Evolutionary conservation across 2,888 invertebrate species (phyloP).

Genomic region (Cyaniris semiargus): DNA sequence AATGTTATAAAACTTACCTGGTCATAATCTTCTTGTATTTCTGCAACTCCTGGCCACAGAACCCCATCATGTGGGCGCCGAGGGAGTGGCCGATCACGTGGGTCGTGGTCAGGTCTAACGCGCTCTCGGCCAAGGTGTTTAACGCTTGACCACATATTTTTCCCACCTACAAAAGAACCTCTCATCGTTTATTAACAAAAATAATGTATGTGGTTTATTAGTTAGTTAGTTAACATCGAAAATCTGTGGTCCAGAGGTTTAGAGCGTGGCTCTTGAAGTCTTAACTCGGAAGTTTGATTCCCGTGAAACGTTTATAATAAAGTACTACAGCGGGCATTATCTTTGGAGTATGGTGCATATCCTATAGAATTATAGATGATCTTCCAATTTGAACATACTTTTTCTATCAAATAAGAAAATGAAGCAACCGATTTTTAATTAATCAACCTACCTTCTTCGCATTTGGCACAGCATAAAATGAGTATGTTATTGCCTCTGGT

Average conservation of each 20-base stretch:
- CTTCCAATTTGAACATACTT: neutral
- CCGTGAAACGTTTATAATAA: too few species aligned
- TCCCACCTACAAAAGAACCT: too few species aligned
- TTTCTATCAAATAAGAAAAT: neutral
- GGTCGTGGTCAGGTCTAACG: neutral
- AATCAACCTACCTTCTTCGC: neutral
- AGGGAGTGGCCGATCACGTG: neutral
- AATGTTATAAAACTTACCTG: neutral
- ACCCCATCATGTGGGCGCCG: neutral
- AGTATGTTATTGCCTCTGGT: neutral
- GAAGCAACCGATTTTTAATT: neutral
- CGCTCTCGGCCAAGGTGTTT: neutral
- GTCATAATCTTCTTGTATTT: neutral
- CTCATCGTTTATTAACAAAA: too few species aligned
- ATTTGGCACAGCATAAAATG: conserved; percentile 8
- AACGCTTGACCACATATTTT: neutral
- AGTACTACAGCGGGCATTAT: too few species aligned
- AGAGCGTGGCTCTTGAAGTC: neutral
- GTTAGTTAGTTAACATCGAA: neutral
- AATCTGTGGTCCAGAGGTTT: neutral
- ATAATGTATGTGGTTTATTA: too few species aligned
- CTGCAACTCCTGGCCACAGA: neutral
- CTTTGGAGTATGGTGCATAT: too few species aligned
- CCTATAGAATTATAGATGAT: too few species aligned
- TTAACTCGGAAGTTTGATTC: neutral